Percentiles rank a stretch among this genome's conserved stretches.
These are phyloP conservation scores for Luscinia luscinia DNA, from an alignment of 2,797 vertebrate genomes.

Conservation along the genomic window DNA sequence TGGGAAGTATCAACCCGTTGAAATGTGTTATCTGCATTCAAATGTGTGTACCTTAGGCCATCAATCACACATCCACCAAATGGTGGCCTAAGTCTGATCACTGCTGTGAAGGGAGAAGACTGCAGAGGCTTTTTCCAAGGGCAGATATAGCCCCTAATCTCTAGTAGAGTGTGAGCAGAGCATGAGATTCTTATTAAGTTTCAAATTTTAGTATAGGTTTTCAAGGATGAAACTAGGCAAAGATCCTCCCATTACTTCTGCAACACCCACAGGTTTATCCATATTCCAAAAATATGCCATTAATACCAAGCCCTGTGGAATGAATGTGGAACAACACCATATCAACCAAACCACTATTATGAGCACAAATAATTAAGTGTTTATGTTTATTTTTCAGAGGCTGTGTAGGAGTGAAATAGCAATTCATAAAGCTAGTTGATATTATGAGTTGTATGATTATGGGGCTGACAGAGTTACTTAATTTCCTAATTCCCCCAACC, in stretches of 20 bases:
- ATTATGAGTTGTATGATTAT: not conserved
- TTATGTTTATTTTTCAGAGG: constrained; percentile 22
- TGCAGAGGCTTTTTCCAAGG: not conserved
- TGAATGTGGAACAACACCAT: not conserved
- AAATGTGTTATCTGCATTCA: not conserved
- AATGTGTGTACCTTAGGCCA: not conserved
- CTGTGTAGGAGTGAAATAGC: constrained; percentile 10
- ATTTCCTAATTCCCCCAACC: not conserved
- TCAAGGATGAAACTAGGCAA: not conserved
- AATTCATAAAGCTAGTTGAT: constrained; percentile 24
- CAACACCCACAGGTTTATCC: not conserved
- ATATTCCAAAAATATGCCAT: not conserved
- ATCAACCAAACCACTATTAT: not conserved
- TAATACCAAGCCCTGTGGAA: not conserved
- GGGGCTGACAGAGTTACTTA: not conserved
- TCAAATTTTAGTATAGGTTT: not conserved
- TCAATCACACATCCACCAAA: not conserved
- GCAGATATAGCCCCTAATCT: not conserved
- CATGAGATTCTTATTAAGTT: not conserved
- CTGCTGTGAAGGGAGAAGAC: not conserved
- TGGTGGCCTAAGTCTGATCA: not conserved
- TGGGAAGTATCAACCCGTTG: not conserved
- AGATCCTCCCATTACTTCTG: not conserved
- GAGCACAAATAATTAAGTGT: not conserved
- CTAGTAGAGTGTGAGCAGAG: not conserved